These are phyloP conservation scores for Bombus consobrinus DNA, from an alignment of 1,140 invertebrate species.

Conservation along the genomic window DNA sequence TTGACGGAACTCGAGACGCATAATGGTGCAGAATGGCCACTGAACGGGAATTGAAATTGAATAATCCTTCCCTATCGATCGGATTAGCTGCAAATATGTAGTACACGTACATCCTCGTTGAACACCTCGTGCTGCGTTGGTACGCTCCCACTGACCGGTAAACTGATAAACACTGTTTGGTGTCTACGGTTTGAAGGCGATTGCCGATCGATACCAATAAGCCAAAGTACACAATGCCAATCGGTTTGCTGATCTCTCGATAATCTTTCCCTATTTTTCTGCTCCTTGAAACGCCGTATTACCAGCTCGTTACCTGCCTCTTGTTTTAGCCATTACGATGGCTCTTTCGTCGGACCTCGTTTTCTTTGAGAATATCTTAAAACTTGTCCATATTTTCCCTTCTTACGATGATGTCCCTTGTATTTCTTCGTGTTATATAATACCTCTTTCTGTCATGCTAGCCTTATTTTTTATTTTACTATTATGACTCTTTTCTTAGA, in stretches of 20 bases:
- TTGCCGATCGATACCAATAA: constrained; percentile 38
- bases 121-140: constrained; percentile 29
- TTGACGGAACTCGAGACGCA: neutral
- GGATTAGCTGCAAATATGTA: constrained; percentile 63
- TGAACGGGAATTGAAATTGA: constrained; percentile 51
- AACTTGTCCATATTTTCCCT: neutral
- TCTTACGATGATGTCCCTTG: neutral
- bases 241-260: neutral
- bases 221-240: constrained; percentile 16
- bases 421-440: neutral
- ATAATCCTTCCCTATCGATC: constrained; percentile 58
- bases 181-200: constrained; percentile 34
- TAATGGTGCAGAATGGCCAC: neutral
- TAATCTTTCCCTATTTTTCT: neutral
- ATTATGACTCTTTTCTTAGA: too few species aligned
- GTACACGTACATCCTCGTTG: constrained; percentile 38
- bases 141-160: constrained; percentile 28
- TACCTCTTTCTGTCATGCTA: too few species aligned
- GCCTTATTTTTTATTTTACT: neutral
- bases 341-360: neutral
- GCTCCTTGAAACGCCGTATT: too few species aligned
- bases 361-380: neutral
- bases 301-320: neutral
- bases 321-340: neutral
- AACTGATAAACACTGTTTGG: constrained; percentile 47